Evolutionary conservation across 2,888 invertebrate species (phyloP), one percentile per base, ranked within the genome.

Genomic region (Pachliopta kotzebuea): DNA sequence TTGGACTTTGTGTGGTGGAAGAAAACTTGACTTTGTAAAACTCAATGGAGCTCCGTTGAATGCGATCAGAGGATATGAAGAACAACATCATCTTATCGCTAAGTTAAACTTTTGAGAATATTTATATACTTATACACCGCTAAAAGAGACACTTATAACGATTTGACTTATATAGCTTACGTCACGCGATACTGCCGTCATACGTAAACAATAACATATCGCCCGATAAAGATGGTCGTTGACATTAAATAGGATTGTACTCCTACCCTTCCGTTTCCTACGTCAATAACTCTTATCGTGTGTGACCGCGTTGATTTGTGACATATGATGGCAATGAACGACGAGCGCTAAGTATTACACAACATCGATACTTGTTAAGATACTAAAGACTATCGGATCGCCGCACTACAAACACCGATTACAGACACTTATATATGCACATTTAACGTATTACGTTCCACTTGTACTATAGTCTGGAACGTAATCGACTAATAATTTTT

Each of bases 1-100:
- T 79, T 80, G 79, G 79, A 79, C 74, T 70, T 71, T 73, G 71
- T 75, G 77, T 79, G 77, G 79, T 76, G 77, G 76, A 77, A 76
- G n/a, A 45, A 45, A 45, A 52, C 6, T 6, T 52, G 18, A 21
- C 21, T n/a, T 11, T 21, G 9, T 61, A 65, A 62, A 65, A 69
- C 69, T 69, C 70, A 71, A 71, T 67, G 69, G 69, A 62, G 67
- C 68, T 37, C 52, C 37, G n/a, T 52, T 62, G 37, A 24, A 24
- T 56, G 42, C 56, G 23, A 56, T 31, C n/a, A 50, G 18, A 57
- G 42, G 24, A 21, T 60, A 53, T 11, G 9, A 37, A 59, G 49
- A 31, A 31, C 49, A 20, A 52, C 24, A 37, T 56, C 45, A 58
- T 58, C 57, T 63, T 57, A 57, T 24, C 11, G 24, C 54, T 60